Evolutionary conservation across 2,888 invertebrate species (phyloP).

Genomic region (Cylindroiulus punctatus): DNA sequence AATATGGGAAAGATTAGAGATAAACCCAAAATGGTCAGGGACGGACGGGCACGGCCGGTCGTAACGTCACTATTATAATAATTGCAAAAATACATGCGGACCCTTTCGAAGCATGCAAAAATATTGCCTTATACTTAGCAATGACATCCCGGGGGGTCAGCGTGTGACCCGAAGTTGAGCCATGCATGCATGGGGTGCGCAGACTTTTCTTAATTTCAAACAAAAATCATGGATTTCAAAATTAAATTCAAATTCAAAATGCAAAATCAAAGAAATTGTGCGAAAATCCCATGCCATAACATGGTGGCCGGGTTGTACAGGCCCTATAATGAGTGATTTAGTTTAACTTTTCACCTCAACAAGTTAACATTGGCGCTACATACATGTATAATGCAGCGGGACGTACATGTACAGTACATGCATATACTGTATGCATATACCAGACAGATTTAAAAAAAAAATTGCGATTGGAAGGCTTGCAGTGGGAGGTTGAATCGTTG

Average conservation of each 20-base stretch:
- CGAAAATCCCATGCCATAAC: too few species aligned
- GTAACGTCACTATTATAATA: neutral
- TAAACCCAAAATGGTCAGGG: slow-evolving; percentile 22
- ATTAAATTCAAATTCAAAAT: neutral
- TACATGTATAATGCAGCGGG: too few species aligned
- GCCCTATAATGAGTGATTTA: too few species aligned
- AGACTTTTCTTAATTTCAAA: neutral
- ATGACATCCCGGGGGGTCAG: slow-evolving; percentile 31
- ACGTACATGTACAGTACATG: too few species aligned
- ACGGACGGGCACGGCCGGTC: slow-evolving; percentile 5
- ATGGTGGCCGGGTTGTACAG: too few species aligned
- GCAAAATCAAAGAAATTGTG: too few species aligned
- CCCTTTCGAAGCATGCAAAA: neutral
- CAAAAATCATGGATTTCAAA: neutral
- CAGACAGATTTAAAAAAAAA: too few species aligned
- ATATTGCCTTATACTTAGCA: neutral
- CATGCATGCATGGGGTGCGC: neutral
- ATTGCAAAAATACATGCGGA: slow-evolving; percentile 12
- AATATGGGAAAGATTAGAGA: slow-evolving; percentile 33
- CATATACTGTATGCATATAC: too few species aligned
- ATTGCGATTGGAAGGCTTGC: too few species aligned
- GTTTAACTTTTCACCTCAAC: too few species aligned
- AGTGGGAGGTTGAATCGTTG: too few species aligned
- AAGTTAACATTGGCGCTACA: too few species aligned
- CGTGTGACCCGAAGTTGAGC: neutral